Conservation (phyloP, 1,140 invertebrate species). For the Anoplolepis gracilipes region DNA sequence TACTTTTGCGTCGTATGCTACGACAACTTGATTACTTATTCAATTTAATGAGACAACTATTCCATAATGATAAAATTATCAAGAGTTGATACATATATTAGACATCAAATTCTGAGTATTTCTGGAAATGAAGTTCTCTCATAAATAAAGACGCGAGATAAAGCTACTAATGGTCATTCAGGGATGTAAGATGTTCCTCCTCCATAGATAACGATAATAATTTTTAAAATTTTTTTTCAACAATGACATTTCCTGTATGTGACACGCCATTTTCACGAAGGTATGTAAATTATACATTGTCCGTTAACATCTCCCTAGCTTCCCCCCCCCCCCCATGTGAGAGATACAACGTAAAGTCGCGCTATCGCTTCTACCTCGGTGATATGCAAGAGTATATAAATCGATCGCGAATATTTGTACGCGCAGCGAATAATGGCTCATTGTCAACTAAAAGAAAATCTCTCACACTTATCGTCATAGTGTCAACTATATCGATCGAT, state of each 20-base stretch:
- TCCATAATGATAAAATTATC: background rate
- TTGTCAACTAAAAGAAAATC: constrained; percentile 35
- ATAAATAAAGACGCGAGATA: background rate
- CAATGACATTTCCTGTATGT: background rate
- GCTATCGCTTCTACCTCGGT: background rate
- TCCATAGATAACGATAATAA: background rate
- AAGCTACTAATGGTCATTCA: too few species aligned
- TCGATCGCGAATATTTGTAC: constrained; percentile 40
- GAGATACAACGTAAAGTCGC: background rate
- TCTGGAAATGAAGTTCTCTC: background rate
- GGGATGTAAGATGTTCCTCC: background rate
- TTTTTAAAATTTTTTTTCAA: background rate
- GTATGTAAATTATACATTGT: background rate
- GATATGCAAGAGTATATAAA: background rate
- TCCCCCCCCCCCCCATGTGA: too few species aligned
- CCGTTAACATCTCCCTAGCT: background rate
- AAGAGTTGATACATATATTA: background rate
- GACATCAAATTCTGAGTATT: background rate
- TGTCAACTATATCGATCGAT: constrained; percentile 42
- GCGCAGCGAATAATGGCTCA: constrained; percentile 36
- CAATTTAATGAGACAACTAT: background rate
- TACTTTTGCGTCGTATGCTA: background rate
- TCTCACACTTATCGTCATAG: background rate
- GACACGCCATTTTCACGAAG: background rate
- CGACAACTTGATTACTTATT: background rate